Conservation (phyloP, 2,888 invertebrate genomes). For the Amphiduros pacificus region DNA sequence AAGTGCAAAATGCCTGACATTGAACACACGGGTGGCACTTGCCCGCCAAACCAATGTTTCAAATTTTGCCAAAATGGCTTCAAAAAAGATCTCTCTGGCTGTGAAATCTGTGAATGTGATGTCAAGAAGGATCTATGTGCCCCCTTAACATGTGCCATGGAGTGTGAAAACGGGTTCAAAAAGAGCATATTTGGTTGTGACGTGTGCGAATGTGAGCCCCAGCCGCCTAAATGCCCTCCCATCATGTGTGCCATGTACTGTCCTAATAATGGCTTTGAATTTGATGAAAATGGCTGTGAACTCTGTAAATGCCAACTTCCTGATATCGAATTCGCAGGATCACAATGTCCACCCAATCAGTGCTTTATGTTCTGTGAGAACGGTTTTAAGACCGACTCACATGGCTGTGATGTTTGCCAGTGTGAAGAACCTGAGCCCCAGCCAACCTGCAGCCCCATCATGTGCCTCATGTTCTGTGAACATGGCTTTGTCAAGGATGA, state of each 20-base stretch:
- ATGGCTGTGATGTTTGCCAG: not conserved
- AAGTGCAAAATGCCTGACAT: not conserved
- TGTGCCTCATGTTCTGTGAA: constrained; percentile 2
- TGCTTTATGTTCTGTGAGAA: not conserved
- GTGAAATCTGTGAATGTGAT: constrained; percentile 9
- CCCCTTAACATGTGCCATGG: constrained; percentile 11
- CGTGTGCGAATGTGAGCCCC: not conserved
- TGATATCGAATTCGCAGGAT: not conserved
- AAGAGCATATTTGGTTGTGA: constrained; percentile 1
- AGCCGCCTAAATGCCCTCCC: not conserved
- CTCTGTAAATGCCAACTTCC: constrained; percentile 11
- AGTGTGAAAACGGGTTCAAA: constrained; percentile 16
- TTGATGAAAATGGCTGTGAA: constrained; percentile 7
- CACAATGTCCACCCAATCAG: not conserved
- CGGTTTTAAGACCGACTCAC: not conserved
- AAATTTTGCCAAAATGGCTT: constrained; percentile 20
- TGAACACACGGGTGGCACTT: not conserved
- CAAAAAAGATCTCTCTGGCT: constrained; percentile 19
- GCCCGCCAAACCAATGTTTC: not conserved
- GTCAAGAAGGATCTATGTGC: not conserved
- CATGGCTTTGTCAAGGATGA: constrained; percentile 8
- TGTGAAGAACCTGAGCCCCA: not conserved
- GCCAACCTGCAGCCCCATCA: not conserved
- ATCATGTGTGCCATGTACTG: constrained; percentile 10
- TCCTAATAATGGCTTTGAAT: constrained; percentile 10